These are phyloP conservation scores for honey bee (Apis mellifera) DNA, from an alignment of 1,140 invertebrate genomes.

Conservation along the genomic window DNA sequence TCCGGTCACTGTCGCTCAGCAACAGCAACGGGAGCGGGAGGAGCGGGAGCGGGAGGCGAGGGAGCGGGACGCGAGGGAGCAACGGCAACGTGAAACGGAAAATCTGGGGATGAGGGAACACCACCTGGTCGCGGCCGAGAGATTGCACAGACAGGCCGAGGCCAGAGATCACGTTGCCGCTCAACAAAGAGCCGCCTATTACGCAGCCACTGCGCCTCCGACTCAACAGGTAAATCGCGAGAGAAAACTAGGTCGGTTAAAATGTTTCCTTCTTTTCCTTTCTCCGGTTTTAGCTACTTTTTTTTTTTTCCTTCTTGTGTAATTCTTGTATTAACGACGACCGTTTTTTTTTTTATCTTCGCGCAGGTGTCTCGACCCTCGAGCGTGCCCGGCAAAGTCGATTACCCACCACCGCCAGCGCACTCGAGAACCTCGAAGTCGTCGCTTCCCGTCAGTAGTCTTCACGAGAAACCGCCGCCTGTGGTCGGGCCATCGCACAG, in stretches of 20 bases:
- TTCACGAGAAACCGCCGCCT: conserved; percentile 81
- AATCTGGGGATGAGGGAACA: conserved; percentile 71
- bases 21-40: conserved; percentile 70
- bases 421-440: conserved; percentile 82
- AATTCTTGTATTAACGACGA: no score
- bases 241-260: no score
- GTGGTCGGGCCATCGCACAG: conserved; percentile 79
- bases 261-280: neutral
- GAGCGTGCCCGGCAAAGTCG: conserved; percentile 81
- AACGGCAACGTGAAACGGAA: conserved; percentile 69
- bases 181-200: conserved; percentile 74
- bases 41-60: conserved; percentile 71
- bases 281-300: neutral
- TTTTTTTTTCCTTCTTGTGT: no score
- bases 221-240: conserved; percentile 73
- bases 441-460: conserved; percentile 70
- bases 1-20: conserved; percentile 68
- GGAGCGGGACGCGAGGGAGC: conserved; percentile 77
- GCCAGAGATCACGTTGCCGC: conserved; percentile 72
- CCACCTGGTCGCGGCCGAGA: conserved; percentile 70
- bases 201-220: conserved; percentile 72
- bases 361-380: conserved; percentile 78
- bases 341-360: neutral
- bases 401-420: conserved; percentile 83
- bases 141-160: conserved; percentile 73